Percentiles rank a stretch among this genome's conserved stretches.
Evolutionary conservation across 2,797 vertebrate genomes (phyloP).

Genomic region (Acipenser ruthenus): DNA sequence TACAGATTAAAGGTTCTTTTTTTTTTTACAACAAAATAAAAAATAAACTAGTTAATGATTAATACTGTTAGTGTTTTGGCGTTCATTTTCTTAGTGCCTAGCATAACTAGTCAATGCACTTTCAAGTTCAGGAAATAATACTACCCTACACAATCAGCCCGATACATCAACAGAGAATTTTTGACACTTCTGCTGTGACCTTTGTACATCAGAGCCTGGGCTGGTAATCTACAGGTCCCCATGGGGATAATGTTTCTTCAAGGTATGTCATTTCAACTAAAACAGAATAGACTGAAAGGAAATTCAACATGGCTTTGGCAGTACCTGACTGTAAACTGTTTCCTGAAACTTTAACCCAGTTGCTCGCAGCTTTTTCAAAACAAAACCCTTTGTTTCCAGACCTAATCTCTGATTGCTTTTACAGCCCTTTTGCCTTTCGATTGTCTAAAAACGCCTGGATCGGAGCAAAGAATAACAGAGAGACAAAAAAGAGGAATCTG

Average conservation of each 20-base stretch:
- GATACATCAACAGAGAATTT: too few relatives aligned
- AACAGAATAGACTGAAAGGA: conserved; percentile 8
- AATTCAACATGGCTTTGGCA: conserved; percentile 10
- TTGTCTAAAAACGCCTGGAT: background rate
- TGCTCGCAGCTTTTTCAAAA: conserved; percentile 16
- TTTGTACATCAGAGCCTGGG: background rate
- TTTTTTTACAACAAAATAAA: too few relatives aligned
- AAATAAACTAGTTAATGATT: too few relatives aligned
- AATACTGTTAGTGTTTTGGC: too few relatives aligned
- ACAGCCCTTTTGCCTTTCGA: conserved; percentile 6
- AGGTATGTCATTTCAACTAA: conserved; percentile 2
- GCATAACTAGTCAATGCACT: too few relatives aligned
- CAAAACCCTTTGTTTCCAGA: conserved; percentile 5
- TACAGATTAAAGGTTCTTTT: too few relatives aligned
- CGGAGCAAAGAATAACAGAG: conserved; percentile 1
- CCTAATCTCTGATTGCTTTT: conserved; percentile 4
- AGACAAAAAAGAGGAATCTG: conserved; percentile 2
- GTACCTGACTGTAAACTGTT: conserved; percentile 2
- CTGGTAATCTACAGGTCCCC: conserved; percentile 5
- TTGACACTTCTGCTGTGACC: too few relatives aligned
- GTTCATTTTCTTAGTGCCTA: too few relatives aligned
- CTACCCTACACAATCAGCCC: too few relatives aligned
- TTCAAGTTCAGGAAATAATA: too few relatives aligned
- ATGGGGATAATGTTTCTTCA: conserved; percentile 12
- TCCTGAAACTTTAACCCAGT: conserved; percentile 15